These are phyloP conservation scores for Drosophila formosana DNA, from an alignment of 2,888 invertebrate genomes.

Conservation along the genomic window DNA sequence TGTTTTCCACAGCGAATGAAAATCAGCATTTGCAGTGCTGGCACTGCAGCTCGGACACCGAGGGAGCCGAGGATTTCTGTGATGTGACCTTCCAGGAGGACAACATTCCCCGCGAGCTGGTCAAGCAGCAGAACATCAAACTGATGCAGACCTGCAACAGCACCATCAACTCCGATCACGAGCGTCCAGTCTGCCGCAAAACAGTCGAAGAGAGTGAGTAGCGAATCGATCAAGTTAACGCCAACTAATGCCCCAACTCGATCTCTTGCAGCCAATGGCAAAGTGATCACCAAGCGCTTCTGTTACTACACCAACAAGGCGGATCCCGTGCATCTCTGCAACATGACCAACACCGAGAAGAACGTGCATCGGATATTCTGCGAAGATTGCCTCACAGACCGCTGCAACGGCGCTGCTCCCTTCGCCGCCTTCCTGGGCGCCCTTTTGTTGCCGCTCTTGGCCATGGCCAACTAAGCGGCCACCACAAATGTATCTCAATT, in stretches of 20 bases:
- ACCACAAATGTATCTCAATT: slow-evolving; percentile 45
- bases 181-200: slow-evolving; percentile 83
- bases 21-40: slow-evolving; percentile 79
- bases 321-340: slow-evolving; percentile 80
- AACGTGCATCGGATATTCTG: slow-evolving; percentile 80
- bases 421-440: slow-evolving; percentile 51
- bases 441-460: slow-evolving; percentile 57
- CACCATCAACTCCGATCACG: slow-evolving; percentile 82
- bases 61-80: slow-evolving; percentile 83
- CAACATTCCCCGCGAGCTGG: slow-evolving; percentile 73
- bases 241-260: background rate
- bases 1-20: slow-evolving; percentile 35
- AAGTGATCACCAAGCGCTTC: slow-evolving; percentile 81
- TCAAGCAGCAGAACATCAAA: slow-evolving; percentile 80
- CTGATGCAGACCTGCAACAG: slow-evolving; percentile 79
- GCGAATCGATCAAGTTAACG: background rate
- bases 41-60: slow-evolving; percentile 83
- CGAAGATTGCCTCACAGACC: slow-evolving; percentile 80
- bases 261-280: slow-evolving; percentile 74
- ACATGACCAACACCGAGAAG: slow-evolving; percentile 76
- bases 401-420: slow-evolving; percentile 75
- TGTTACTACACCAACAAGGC: slow-evolving; percentile 84
- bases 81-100: slow-evolving; percentile 80
- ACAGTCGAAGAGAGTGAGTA: slow-evolving; percentile 83
- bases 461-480: slow-evolving; percentile 56